phyloP scores from a whole-genome alignment of 2,113 vertebrate species.

The Lontra canadensis region DNA sequence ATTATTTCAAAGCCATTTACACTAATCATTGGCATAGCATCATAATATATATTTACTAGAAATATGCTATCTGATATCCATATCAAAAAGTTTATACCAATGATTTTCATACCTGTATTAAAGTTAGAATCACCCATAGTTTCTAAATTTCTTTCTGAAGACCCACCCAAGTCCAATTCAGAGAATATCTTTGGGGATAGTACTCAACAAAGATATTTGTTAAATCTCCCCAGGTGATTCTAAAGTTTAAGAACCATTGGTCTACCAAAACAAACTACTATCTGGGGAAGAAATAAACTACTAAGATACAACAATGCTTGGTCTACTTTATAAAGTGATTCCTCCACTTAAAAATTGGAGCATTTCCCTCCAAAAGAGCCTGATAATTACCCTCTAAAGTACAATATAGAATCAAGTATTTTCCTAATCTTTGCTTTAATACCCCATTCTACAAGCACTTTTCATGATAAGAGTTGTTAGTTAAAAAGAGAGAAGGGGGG shows the following conservation, averaged over 20 bases:
- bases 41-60: background rate
- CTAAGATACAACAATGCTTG: background rate
- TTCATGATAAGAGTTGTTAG: background rate
- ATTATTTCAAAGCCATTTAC: background rate
- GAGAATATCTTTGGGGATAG: background rate
- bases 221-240: background rate
- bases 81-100: background rate
- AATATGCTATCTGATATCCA: background rate
- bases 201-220: background rate
- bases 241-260: background rate
- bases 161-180: background rate
- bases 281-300: slow-evolving; percentile 3
- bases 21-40: background rate
- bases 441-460: background rate
- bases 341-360: background rate
- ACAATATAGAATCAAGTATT: background rate
- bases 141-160: background rate
- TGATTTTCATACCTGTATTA: background rate
- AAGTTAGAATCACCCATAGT: background rate
- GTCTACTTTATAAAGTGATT: slow-evolving; percentile 23
- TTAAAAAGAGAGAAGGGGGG: background rate
- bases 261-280: background rate
- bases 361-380: background rate
- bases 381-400: background rate
- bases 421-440: background rate